Conservation (phyloP, 2,797 vertebrate genomes). For the Chelon auratus region DNA sequence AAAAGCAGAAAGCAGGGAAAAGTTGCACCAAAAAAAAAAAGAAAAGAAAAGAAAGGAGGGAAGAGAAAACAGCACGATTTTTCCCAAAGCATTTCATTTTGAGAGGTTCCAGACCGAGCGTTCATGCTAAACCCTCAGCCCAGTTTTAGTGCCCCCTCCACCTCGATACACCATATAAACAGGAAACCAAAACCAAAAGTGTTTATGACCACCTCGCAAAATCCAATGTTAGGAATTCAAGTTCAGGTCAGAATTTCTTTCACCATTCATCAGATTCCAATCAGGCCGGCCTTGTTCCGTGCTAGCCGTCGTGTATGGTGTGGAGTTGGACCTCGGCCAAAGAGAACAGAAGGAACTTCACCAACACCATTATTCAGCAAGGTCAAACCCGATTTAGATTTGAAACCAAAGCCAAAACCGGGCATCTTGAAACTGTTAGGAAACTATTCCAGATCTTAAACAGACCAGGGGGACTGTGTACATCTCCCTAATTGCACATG, state of each 20-base stretch:
- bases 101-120: conserved; percentile 63
- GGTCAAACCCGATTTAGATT: conserved; percentile 77
- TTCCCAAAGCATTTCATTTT: conserved; percentile 50
- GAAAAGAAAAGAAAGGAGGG: conserved; percentile 12
- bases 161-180: conserved; percentile 71
- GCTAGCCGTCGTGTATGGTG: conserved; percentile 54
- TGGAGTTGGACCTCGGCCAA: conserved; percentile 60
- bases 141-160: conserved; percentile 57
- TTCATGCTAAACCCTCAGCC: conserved; percentile 53
- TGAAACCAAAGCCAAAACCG: conserved; percentile 77
- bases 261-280: conserved; percentile 60
- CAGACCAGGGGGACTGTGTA: conserved; percentile 81
- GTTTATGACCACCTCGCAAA: conserved; percentile 66
- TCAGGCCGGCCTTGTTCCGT: conserved; percentile 32
- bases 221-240: conserved; percentile 50
- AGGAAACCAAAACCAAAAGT: conserved; percentile 76
- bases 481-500: conserved; percentile 82
- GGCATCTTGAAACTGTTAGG: conserved; percentile 85
- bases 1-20: background rate
- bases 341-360: conserved; percentile 71
- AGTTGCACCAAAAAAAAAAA: conserved; percentile 4
- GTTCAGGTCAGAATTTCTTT: conserved; percentile 56
- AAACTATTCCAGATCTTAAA: conserved; percentile 83
- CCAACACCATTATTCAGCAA: conserved; percentile 76
- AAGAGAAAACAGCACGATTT: conserved; percentile 11